phyloP scores from a whole-genome alignment of 1,140 invertebrate genomes.

The Drosophila paulistorum region DNA sequence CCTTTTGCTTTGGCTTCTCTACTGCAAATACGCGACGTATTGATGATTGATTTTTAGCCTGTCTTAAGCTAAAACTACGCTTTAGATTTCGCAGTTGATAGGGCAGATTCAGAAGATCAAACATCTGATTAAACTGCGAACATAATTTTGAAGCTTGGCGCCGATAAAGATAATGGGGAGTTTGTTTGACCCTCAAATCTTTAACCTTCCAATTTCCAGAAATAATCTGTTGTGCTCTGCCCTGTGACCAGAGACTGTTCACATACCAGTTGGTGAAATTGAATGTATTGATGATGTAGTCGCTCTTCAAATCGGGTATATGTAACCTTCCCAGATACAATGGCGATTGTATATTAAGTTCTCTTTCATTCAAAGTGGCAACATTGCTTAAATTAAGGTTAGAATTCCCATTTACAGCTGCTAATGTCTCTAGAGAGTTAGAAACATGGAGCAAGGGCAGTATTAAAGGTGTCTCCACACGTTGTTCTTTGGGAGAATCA shows the following conservation, averaged over 20 bases:
- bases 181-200: conserved; percentile 52
- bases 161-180: conserved; percentile 30
- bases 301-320: conserved; percentile 35
- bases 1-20: conserved; percentile 4
- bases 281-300: conserved; percentile 60
- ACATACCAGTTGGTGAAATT: conserved; percentile 64
- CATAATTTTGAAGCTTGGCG: conserved; percentile 53
- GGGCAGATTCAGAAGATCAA: conserved; percentile 42
- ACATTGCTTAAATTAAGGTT: conserved; percentile 59
- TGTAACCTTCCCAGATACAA: conserved; percentile 58
- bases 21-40: conserved; percentile 55
- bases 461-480: conserved; percentile 58
- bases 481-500: conserved; percentile 39
- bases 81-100: conserved; percentile 51
- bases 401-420: conserved; percentile 51
- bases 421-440: conserved; percentile 27
- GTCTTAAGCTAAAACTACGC: conserved; percentile 34
- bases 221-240: conserved; percentile 46
- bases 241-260: conserved; percentile 50
- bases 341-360: conserved; percentile 60
- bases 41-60: conserved; percentile 27
- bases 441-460: conserved; percentile 45
- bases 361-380: conserved; percentile 41
- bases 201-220: conserved; percentile 72
- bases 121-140: conserved; percentile 28